Conservation (phyloP, 2,113 vertebrate species). For the Morone chrysops region DNA sequence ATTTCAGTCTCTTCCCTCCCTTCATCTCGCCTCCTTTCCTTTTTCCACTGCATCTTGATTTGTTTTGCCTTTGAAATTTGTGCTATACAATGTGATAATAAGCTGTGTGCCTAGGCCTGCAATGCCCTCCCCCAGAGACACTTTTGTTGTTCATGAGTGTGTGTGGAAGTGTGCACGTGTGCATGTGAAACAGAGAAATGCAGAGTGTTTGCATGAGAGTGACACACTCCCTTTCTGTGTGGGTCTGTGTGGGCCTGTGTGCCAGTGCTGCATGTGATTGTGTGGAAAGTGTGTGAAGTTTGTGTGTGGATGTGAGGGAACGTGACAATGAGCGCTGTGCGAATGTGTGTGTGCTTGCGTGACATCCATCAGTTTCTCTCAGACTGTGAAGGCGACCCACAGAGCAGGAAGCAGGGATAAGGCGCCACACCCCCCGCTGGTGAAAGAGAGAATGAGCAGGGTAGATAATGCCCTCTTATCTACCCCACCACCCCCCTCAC, state of each 20-base stretch:
- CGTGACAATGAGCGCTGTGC: no score
- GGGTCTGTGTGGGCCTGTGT: conserved; percentile 16
- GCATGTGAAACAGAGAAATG: conserved; percentile 11
- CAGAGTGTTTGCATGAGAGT: conserved; percentile 26
- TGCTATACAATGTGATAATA: conserved; percentile 57
- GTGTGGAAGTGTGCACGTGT: neutral
- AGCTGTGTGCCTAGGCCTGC: conserved; percentile 46
- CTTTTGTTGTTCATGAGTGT: neutral
- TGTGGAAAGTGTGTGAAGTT: conserved; percentile 16
- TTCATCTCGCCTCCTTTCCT: neutral
- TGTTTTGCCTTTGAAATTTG: conserved; percentile 62
- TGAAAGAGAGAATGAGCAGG: conserved; percentile 74
- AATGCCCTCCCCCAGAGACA: conserved; percentile 27
- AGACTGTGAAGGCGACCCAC: conserved; percentile 68
- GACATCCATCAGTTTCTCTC: conserved; percentile 66
- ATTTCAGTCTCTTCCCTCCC: neutral
- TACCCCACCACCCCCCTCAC: conserved; percentile 26
- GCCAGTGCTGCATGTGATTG: conserved; percentile 19
- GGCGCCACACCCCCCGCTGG: conserved; percentile 73
- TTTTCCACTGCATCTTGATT: conserved; percentile 22
- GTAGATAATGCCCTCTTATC: conserved; percentile 79
- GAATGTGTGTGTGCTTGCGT: conserved; percentile 32
- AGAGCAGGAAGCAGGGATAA: conserved; percentile 72
- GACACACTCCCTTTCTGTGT: conserved; percentile 16
- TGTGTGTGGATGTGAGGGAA: neutral